A percentile compares a stretch with the other conserved stretches of the same genome.
Conservation (phyloP, 1,140 invertebrate genomes). For the Theocolax elegans region DNA sequence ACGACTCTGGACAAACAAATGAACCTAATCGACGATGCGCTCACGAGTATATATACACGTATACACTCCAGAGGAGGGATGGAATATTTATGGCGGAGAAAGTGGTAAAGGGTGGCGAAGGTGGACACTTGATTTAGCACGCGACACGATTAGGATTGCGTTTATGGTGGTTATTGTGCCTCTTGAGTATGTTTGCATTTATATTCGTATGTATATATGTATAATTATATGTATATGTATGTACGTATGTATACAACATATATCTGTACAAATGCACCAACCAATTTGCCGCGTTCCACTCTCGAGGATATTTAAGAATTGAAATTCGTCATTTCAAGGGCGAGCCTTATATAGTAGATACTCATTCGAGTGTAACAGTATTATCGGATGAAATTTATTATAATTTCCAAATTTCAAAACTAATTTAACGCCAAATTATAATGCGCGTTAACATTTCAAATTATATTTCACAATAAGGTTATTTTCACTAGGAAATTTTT, state of each 20-base stretch:
- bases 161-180: not conserved
- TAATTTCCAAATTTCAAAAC: too few species aligned
- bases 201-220: not conserved
- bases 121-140: conserved; percentile 35
- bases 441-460: too few species aligned
- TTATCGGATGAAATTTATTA: too few species aligned
- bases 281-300: too few species aligned
- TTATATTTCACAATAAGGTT: too few species aligned
- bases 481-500: too few species aligned
- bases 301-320: not conserved
- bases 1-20: not conserved
- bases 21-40: conserved; percentile 19
- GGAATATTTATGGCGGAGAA: conserved; percentile 26
- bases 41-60: not conserved
- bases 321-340: too few species aligned
- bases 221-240: not conserved
- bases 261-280: too few species aligned
- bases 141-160: conserved; percentile 33
- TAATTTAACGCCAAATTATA: too few species aligned
- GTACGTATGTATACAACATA: not conserved
- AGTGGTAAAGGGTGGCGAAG: conserved; percentile 14
- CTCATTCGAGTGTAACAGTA: too few species aligned
- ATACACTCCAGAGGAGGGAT: not conserved
- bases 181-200: too few species aligned
- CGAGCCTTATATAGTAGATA: too few species aligned